These are phyloP conservation scores for Sphyrna mokarran DNA, from an alignment of 2,113 vertebrate species.

Conservation along the genomic window DNA sequence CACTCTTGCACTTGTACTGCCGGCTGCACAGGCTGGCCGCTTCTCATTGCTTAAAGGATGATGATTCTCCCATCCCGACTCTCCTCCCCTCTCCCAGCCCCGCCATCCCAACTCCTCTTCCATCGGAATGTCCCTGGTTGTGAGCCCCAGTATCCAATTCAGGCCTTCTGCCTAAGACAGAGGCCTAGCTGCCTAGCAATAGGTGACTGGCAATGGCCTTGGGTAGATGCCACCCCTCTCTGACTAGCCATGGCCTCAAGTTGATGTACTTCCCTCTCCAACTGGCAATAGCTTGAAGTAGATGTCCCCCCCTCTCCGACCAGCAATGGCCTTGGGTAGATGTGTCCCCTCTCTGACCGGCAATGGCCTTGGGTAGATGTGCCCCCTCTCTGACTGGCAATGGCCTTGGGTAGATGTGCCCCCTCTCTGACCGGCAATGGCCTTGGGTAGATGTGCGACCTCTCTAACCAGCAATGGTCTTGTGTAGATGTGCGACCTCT, in stretches of 20 bases:
- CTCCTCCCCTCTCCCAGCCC: neutral
- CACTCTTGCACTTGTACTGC: neutral
- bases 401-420: neutral
- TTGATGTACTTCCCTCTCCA: neutral
- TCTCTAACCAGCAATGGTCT: too few species aligned
- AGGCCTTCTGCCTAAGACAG: neutral
- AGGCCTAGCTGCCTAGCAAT: neutral
- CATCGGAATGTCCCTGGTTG: neutral
- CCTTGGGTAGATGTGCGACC: neutral
- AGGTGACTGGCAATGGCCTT: neutral
- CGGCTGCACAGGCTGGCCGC: neutral
- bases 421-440: neutral
- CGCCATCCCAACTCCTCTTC: neutral
- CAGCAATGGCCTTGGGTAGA: neutral
- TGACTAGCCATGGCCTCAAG: neutral
- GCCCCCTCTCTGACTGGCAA: neutral
- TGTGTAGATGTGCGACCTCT: neutral
- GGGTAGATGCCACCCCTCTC: neutral
- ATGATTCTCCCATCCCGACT: neutral
- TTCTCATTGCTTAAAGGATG: neutral
- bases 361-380: neutral
- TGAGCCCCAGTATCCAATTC: neutral
- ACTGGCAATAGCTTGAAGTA: neutral
- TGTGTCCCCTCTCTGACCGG: neutral
- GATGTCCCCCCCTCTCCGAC: neutral